Base-by-base conservation (phyloP, 2,797 vertebrate genomes). In the Taeniopygia guttata region DNA sequence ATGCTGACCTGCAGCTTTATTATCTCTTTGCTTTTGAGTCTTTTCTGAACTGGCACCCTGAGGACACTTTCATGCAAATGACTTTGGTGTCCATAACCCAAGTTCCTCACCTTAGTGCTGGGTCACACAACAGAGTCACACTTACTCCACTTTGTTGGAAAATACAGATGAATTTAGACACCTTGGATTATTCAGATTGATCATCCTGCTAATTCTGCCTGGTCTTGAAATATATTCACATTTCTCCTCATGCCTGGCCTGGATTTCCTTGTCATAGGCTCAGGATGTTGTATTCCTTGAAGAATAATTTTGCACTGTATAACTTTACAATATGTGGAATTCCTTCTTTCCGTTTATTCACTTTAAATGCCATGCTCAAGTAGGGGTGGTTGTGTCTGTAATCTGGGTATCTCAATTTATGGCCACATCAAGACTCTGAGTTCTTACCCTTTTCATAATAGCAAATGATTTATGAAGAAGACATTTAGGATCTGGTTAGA, bases 221-320 rank as follows among this genome's bases (percentile, higher is more conserved):
- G 43, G 54, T 25, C 78, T 78, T 79, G 34, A 92, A 84, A 75
- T 54, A 22, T 40, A 38, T 78, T 46, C 40, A 14, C 23, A 55
- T 90, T 89, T 90, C 12, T 77, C 36, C 36, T 11, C 23, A 36
- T 73, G 67, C 13, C 40, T 92, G 62, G 27, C 18, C 55, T 90
- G 59, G 48, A 82, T 92, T 95, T 93, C 67, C 58, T 84, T 74
- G 42, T 93, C 68, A 80, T 45, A 67, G 64, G 36, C 66, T 90
- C 86, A 68, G 80, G 80, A 93, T 78, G 75, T 77, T 5, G 2
- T 84, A 84, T 72, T 87, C 84, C 92, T 82, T 55, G 26, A 89
- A 84, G 84, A 84, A 69, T 89, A 92, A 22, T 83, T 81, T 58
- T 75, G 43, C 43, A 73, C 55, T 4, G 3, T 76, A 27, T 76